Base-by-base conservation (phyloP, 2,888 invertebrate species). In the Phasia obesa region DNA sequence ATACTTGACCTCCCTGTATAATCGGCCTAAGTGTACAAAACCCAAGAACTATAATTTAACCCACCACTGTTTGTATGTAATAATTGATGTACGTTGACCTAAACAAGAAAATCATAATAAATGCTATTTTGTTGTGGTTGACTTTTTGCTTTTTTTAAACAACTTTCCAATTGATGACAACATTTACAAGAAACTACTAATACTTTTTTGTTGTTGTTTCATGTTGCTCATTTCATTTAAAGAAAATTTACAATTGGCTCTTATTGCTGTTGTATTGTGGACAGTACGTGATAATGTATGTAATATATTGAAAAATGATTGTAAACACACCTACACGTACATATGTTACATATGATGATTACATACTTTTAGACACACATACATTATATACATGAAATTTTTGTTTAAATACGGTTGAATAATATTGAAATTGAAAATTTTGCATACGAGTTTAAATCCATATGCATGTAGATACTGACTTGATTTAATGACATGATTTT, bases 151-250 rank as follows among this genome's bases (percentile, higher is more conserved):
- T 62, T 65, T 62, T 49, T 62, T 11, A 53, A 73, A 70, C 74
- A 82, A 75, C 82, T 78, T 82, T 82, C 82, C 64, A 70, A 65
- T 74, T 74, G 78, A 82, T 78, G 74, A 78, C 81, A 82, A 25
- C 81, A 77, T 67, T 77, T 62, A 19, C 42, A 70, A 59, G 42
- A 75, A 82, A 69, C 21, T 53, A 38, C 13, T 59, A 70, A 25
- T 6, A 59, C 11, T 53, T 53, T 64, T 59, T 25, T 65, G 19
- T 47, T 27, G 51, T 55, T 64, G 65, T 31, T 31, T 15, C 21
- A 59, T 53, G 44, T 44, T 69, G 73, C 59, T 69, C 60, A 55
- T 38, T 69, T 35, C 35, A 31, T 59, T 73, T 53, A 38, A 17
- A 23, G n/a, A 59, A 44, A 1, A 35, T 6, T 35, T 35, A 11